These are phyloP conservation scores for Tanypteryx hageni DNA, from an alignment of 2,888 invertebrate species.

Conservation along the genomic window DNA sequence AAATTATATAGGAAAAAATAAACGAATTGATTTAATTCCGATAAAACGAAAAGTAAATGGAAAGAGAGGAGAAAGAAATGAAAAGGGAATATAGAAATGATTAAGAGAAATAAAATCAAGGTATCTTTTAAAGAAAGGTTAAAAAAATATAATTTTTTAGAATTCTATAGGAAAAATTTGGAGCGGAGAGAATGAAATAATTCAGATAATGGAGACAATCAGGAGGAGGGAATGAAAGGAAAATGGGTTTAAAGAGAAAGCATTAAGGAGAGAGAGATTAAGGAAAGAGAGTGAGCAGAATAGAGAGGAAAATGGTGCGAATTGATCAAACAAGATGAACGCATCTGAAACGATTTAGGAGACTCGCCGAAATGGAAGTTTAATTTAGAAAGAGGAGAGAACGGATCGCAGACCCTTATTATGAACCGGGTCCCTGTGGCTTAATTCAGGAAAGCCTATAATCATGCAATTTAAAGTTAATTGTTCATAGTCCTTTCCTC, in stretches of 20 bases:
- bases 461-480: slow-evolving; percentile 3
- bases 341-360: not conserved
- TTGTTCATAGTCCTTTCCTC: not conserved
- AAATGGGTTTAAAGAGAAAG: not conserved
- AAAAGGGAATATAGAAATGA: not conserved
- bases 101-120: not conserved
- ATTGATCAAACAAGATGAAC: not conserved
- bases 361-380: not conserved
- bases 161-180: not conserved
- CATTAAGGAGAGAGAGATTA: not conserved
- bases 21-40: not conserved
- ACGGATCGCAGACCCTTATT: not conserved
- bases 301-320: too few relatives aligned
- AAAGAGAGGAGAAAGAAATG: not conserved
- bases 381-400: not conserved
- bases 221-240: not conserved
- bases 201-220: not conserved
- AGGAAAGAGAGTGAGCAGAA: not conserved
- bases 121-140: not conserved
- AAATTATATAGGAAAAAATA: not conserved
- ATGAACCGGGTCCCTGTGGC: not conserved
- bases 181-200: not conserved
- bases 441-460: not conserved
- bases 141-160: not conserved
- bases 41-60: not conserved